Base-by-base conservation (phyloP, 2,113 vertebrate genomes). In the Epinephelus moara region DNA sequence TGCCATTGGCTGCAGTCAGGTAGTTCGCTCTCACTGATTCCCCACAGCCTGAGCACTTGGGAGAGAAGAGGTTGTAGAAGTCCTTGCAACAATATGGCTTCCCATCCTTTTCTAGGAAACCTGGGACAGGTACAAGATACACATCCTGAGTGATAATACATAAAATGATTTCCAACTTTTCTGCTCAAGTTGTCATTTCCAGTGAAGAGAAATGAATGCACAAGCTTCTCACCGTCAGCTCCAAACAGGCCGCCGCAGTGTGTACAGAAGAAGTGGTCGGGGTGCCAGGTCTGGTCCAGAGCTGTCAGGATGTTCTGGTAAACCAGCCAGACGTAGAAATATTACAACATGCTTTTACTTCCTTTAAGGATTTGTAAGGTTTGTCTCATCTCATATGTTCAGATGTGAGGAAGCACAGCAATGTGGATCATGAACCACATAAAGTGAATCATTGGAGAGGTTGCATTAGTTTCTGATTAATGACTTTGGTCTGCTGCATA, bases 241-340 rank as follows among this genome's bases (percentile, higher is more conserved):
- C 96, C 96, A 0, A 99, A 99, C 50, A 90, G 86, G 45, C 94
- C 94, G 83, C 98, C 97, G 0, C 98, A 99, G 85, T 96, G 95
- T 49, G 93, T 61, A 0, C 97, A 99, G 95, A 99, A 99, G 92
- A 99, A 99, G 87, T 99, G 97, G 76, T 99, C 97, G 0, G 98
- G 98, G 82, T 99, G 98, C 98, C 98, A 99, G 8, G 95, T 97
- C 86, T 96, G 94, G 89, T 97, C 93, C 95, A 99, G 90, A 1
- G 98, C 98, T 0, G 96, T 97, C 91, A 99, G 87, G 84, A 99
- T 96, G 91, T 96, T 97, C 97, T 99, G 84, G 62, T 62, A 17
- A 86, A 82, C 19, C 75, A 73, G 42, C 50, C 75, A 91, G 23
- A 88, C 17, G 53, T 1, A 67, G 3, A 78, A 50, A 75, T 27